These are phyloP conservation scores for Liasis olivaceus DNA, from an alignment of 2,797 vertebrate species.

Conservation along the genomic window DNA sequence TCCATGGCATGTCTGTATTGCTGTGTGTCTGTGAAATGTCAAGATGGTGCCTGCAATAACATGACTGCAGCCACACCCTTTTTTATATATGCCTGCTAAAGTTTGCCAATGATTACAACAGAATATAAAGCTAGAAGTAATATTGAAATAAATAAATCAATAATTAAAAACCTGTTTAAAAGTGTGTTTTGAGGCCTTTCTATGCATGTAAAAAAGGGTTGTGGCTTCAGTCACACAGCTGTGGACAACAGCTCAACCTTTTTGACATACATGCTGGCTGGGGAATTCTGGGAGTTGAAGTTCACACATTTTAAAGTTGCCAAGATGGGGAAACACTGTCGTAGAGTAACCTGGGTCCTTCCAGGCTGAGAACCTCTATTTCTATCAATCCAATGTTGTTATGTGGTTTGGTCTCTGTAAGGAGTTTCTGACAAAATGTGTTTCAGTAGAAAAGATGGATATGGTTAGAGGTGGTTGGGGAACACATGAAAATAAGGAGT, in stretches of 20 bases:
- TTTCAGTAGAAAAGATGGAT: neutral
- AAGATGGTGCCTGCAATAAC: neutral
- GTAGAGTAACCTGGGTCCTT: neutral
- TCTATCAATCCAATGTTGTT: neutral
- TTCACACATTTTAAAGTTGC: neutral
- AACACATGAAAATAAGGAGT: neutral
- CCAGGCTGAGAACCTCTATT: neutral
- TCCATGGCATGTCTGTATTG: neutral
- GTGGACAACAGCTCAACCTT: neutral
- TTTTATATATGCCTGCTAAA: neutral
- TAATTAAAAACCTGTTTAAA: neutral
- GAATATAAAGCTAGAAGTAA: neutral
- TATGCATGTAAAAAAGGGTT: neutral
- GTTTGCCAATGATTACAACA: neutral
- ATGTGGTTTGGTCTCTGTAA: neutral
- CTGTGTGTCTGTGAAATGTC: neutral
- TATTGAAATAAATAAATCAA: neutral
- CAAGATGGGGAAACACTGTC: neutral
- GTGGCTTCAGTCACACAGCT: neutral
- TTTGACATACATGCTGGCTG: neutral
- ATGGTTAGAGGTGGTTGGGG: neutral
- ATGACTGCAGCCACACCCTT: neutral
- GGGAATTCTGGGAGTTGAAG: neutral
- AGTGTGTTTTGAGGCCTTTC: neutral
- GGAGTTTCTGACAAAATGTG: neutral